A percentile compares a stretch with the other conserved stretches of the same genome.
Evolutionary conservation across 30 jellyfish, hydroid and myxozoan genomes (phyloP).

Genomic region (Morbakka virulenta): DNA sequence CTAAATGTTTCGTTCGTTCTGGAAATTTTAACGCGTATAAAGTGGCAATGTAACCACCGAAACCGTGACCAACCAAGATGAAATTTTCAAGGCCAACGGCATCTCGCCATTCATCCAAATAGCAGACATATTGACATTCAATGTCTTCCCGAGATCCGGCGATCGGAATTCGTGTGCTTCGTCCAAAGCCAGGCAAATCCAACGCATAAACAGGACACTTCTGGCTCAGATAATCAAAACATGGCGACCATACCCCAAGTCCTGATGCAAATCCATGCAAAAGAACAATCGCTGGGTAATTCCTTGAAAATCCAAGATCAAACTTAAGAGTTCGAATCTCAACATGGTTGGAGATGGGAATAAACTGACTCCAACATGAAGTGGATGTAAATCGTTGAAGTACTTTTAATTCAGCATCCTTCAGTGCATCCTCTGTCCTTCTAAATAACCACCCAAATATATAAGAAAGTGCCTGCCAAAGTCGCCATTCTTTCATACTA

Average conservation of each 20-base stretch:
- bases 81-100: conserved; percentile 77
- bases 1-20: conserved; percentile 63
- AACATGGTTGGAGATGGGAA: conserved; percentile 61
- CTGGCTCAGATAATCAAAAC: conserved; percentile 69
- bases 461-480: too few species aligned
- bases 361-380: conserved; percentile 74
- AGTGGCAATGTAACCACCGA: conserved; percentile 92
- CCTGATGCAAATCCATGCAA: conserved; percentile 97
- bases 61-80: conserved; percentile 87
- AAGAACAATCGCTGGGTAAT: conserved; percentile 60
- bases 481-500: too few species aligned
- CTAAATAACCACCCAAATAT: too few species aligned
- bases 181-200: conserved; percentile 93
- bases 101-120: conserved; percentile 91
- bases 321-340: conserved; percentile 74
- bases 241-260: conserved; percentile 85
- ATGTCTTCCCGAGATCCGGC: conserved; percentile 56
- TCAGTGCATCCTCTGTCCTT: conserved; percentile 30
- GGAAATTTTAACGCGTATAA: conserved; percentile 80
- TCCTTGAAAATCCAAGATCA: conserved; percentile 55
- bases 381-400: conserved; percentile 59
- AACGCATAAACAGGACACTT: conserved; percentile 75
- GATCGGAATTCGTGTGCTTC: conserved; percentile 86
- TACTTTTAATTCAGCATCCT: conserved; percentile 55
- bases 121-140: conserved; percentile 68